Conservation (phyloP, 2,113 vertebrate genomes). For the Dendropsophus ebraccatus region DNA sequence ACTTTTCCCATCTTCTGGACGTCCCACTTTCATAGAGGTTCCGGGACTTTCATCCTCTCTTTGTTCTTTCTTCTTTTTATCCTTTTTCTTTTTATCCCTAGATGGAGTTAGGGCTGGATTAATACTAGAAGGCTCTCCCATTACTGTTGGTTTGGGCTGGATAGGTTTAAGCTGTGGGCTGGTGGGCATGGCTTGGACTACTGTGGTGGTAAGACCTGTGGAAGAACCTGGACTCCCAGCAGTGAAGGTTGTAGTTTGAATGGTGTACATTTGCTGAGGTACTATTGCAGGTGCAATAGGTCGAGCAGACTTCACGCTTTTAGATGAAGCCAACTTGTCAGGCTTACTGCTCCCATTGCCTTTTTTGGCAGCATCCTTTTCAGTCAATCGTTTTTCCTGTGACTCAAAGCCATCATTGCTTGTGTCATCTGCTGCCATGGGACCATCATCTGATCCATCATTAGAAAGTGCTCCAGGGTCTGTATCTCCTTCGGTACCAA, state of each 20-base stretch:
- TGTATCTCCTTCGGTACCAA: conserved; percentile 77
- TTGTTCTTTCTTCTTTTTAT: conserved; percentile 94
- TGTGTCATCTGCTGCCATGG: conserved; percentile 87
- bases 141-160: conserved; percentile 89
- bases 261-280: conserved; percentile 87
- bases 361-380: conserved; percentile 89
- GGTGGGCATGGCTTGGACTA: conserved; percentile 92
- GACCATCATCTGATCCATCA: conserved; percentile 92
- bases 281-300: conserved; percentile 84
- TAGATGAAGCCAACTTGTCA: conserved; percentile 86
- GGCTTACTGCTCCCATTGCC: conserved; percentile 75
- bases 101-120: conserved; percentile 86
- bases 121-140: conserved; percentile 86
- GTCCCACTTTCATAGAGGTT: conserved; percentile 84
- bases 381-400: conserved; percentile 82
- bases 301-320: conserved; percentile 90
- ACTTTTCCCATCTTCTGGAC: conserved; percentile 89
- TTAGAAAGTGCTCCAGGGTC: conserved; percentile 84
- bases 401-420: conserved; percentile 92
- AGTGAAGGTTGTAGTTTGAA: conserved; percentile 83
- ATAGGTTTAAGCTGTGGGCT: conserved; percentile 95
- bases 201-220: conserved; percentile 77
- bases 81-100: conserved; percentile 99
- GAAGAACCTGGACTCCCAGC: conserved; percentile 85
- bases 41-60: conserved; percentile 93